These are phyloP conservation scores for Gallinago jamesoni DNA, from an alignment of 2,113 vertebrate species.

Conservation along the genomic window DNA sequence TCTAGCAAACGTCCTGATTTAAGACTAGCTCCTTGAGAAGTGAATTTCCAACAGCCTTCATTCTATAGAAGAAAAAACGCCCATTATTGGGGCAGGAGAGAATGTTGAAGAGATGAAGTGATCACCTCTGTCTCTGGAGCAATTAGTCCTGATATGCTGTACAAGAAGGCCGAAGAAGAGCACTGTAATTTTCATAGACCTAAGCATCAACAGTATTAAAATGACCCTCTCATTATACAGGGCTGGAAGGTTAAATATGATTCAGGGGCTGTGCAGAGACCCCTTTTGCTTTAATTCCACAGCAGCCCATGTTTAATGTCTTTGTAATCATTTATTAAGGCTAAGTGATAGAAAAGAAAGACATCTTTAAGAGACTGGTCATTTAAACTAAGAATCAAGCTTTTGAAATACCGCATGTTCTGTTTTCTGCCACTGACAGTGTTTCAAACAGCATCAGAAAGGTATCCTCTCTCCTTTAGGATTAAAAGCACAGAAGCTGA, in stretches of 20 bases:
- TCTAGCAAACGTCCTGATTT: neutral
- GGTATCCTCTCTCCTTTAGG: neutral
- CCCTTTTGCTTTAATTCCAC: neutral
- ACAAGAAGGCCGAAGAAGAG: neutral
- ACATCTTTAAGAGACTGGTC: neutral
- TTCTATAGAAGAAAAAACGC: neutral
- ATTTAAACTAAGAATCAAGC: neutral
- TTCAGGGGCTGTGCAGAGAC: neutral
- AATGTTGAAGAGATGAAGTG: neutral
- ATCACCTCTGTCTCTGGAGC: neutral
- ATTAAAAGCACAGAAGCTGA: neutral
- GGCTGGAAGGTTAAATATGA: neutral
- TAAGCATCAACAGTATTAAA: neutral
- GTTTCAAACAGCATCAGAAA: neutral
- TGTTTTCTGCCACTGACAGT: neutral
- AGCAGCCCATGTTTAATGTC: neutral
- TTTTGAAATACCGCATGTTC: neutral
- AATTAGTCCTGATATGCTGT: neutral
- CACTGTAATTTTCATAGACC: neutral
- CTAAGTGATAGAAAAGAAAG: neutral
- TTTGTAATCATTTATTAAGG: neutral
- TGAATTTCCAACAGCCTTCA: neutral
- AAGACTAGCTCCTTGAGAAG: neutral
- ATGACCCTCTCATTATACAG: neutral
- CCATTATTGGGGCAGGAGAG: neutral